Evolutionary conservation across 2,888 invertebrate genomes (phyloP).

Genomic region (Rapana venosa): DNA sequence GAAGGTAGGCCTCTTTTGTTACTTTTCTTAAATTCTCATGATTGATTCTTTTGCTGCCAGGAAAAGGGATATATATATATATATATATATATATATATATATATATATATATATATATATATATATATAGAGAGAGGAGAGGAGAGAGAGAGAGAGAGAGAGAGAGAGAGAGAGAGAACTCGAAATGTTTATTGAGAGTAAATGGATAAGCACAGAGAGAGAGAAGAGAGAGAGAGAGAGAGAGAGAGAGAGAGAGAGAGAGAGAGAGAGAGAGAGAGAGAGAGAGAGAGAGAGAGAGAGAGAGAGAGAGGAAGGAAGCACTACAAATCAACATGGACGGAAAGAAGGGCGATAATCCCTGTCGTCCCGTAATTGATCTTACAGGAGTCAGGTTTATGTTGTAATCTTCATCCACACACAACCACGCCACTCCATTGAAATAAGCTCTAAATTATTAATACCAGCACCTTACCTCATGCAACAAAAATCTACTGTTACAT

Average conservation of each 20-base stretch:
- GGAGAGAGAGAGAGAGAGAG: no score
- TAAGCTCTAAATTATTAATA: neutral
- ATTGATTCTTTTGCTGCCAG: no score
- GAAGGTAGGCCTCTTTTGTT: no score
- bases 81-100: no score
- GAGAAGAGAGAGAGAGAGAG: no score
- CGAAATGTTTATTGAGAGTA: no score
- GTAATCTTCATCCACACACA: neutral
- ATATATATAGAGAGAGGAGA: no score
- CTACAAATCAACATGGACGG: neutral
- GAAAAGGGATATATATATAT: no score
- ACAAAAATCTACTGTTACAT: neutral
- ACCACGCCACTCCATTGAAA: no score
- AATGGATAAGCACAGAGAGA: neutral
- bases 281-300: neutral
- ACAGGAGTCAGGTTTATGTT: neutral
- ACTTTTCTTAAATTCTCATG: no score
- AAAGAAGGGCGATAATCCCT: neutral
- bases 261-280: conserved; percentile 3
- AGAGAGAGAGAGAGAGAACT: no score
- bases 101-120: no score
- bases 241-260: neutral
- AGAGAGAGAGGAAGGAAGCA: neutral
- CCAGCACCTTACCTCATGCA: neutral
- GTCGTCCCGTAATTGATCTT: neutral